Evolutionary conservation across 1,140 invertebrate species (phyloP).

Genomic region (Steinernema feltiae): DNA sequence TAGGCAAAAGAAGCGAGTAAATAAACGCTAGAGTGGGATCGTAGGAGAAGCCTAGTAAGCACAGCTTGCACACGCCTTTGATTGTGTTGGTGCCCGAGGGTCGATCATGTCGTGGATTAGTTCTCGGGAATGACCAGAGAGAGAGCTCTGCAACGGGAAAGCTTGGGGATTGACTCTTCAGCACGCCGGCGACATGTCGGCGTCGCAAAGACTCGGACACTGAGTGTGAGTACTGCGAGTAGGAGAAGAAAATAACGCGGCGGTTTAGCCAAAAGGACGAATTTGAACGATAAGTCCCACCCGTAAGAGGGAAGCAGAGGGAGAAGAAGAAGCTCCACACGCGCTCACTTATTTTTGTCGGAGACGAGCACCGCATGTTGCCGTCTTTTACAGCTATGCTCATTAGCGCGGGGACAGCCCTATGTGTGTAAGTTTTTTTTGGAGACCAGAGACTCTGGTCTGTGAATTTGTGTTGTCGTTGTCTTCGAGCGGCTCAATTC

Average conservation of each 20-base stretch:
- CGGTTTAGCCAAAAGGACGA: background rate
- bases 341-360: no score
- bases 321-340: conserved; percentile 10
- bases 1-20: background rate
- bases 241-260: background rate
- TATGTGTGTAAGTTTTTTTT: no score
- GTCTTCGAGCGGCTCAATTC: conserved; percentile 13
- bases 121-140: background rate
- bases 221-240: background rate
- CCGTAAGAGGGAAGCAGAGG: background rate
- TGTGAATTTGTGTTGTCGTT: conserved; percentile 17
- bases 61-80: no score
- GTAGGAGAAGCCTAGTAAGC: background rate
- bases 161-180: background rate
- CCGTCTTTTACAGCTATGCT: background rate
- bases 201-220: background rate
- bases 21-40: background rate
- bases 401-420: background rate
- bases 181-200: background rate
- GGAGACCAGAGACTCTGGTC: no score
- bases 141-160: no score
- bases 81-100: no score
- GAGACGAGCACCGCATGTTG: no score
- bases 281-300: conserved; percentile 9
- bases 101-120: background rate